phyloP scores from a whole-genome alignment of 2,113 vertebrate genomes.

The Charina bottae region DNA sequence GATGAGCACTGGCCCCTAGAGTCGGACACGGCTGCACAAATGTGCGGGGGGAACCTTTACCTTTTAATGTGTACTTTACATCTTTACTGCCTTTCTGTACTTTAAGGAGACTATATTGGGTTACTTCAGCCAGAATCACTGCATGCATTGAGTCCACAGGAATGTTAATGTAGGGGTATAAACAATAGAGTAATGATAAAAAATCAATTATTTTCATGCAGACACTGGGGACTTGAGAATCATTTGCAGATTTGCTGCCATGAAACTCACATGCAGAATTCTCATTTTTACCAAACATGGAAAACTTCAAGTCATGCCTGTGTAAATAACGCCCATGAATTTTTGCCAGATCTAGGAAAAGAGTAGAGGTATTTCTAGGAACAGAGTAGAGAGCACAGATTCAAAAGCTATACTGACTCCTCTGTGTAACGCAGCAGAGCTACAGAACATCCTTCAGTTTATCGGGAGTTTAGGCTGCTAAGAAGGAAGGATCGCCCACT shows the following conservation, averaged over 20 bases:
- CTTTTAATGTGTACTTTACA: too few relatives aligned
- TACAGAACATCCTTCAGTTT: neutral
- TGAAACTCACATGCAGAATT: constrained; percentile 54
- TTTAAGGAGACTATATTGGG: neutral
- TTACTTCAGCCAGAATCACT: neutral
- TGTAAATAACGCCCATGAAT: constrained; percentile 39
- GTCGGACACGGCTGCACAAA: too few relatives aligned
- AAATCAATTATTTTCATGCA: neutral
- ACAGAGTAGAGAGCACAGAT: neutral
- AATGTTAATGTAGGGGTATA: neutral
- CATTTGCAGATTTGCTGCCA: neutral
- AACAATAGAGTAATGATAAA: neutral
- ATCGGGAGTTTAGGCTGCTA: neutral
- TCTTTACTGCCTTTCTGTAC: neutral
- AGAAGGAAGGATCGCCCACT: neutral
- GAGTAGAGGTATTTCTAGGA: too few relatives aligned
- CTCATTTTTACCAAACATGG: constrained; percentile 71
- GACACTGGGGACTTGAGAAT: neutral
- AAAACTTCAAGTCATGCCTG: constrained; percentile 54
- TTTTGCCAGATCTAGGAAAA: neutral
- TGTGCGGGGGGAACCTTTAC: too few relatives aligned
- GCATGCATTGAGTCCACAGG: neutral
- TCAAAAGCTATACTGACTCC: neutral
- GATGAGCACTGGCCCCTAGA: too few relatives aligned
- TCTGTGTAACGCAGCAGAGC: neutral